These are phyloP conservation scores for Bothrops jararaca DNA, from an alignment of 2,113 vertebrate species.

Conservation along the genomic window DNA sequence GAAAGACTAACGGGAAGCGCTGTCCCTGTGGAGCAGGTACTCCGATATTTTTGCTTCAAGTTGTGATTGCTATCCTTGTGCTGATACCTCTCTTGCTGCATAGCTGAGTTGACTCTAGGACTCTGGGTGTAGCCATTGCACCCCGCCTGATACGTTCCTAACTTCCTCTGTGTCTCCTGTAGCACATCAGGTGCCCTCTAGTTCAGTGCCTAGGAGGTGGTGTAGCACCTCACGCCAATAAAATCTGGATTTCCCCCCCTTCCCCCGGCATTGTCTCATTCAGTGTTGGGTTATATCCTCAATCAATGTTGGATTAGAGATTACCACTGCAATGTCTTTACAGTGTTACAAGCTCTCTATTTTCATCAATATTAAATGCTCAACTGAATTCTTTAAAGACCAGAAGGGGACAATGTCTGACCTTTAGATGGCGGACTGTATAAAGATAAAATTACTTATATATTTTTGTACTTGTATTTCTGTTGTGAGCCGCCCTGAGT, in stretches of 20 bases:
- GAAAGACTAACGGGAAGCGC: background rate
- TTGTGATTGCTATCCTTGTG: background rate
- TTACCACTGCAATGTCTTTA: background rate
- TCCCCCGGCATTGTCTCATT: background rate
- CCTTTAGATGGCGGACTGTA: background rate
- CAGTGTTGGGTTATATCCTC: background rate
- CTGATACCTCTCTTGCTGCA: background rate
- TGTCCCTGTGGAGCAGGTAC: rapidly evolving
- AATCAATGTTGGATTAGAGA: background rate
- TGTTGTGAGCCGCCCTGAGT: no score
- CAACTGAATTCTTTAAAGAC: background rate
- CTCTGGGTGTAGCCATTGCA: conserved; percentile 17
- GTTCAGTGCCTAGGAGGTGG: conserved; percentile 68
- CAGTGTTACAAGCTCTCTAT: background rate
- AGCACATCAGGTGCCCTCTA: conserved; percentile 63
- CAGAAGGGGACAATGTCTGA: background rate
- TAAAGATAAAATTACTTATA: no score
- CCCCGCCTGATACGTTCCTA: conserved; percentile 60
- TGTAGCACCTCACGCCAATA: conserved; percentile 56
- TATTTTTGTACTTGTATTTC: no score
- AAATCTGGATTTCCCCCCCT: conserved; percentile 36
- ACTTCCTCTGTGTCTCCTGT: conserved; percentile 63
- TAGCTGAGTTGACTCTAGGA: background rate
- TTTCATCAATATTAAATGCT: background rate
- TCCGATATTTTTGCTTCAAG: background rate